Base-by-base conservation (phyloP, 1,140 invertebrate species). In the Brachionus paranguensis region DNA sequence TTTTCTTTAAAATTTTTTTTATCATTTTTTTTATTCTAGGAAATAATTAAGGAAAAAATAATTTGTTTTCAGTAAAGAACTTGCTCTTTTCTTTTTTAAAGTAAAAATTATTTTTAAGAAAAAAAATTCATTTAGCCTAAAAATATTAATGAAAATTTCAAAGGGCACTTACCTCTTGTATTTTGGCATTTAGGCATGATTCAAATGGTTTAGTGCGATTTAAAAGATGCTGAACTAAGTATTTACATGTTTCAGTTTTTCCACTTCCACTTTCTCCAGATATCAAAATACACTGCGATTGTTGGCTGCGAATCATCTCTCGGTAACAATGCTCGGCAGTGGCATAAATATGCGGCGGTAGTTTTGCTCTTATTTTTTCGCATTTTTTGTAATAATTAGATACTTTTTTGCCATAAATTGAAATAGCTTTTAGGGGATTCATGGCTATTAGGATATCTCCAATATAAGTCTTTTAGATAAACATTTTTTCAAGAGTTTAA, bases 201-300 rank as follows among this genome's bases (percentile, higher is more conserved):
- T 81, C 78, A 24, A 84, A 53, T 47, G 81, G 33, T 37, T 84
- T 68, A 7, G 81, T 74, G 14, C 83, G 43, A 83, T 87, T 76
- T 64, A 88, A 89, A 5, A 90, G 86, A 64, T 90, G 89, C 74
- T 89, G 88, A 6, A 95, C 89, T 45, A 95, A 89, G 55, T 94
- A 91, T 89, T 95, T 95, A 1, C 94, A 93, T 86, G 93, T 94
- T 87, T 95, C 94, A 1, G 94, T 95, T 89, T 99, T 99, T 24
- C 97, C 97, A 14, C 96, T 95, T 1, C 97, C 97, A 86, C 95
- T 96, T 89, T 99, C 97, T 2, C 97, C 97, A 55, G 95, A 96
- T 91, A 99, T 98, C 20, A 99, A 94, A 87, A 96, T 95, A 45
- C 95, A 96, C 90, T 99, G 94, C 79, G 90, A 89, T 64, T 88